Evolutionary conservation across 2,888 invertebrate genomes (phyloP).

Genomic region (Sesamia inferens): DNA sequence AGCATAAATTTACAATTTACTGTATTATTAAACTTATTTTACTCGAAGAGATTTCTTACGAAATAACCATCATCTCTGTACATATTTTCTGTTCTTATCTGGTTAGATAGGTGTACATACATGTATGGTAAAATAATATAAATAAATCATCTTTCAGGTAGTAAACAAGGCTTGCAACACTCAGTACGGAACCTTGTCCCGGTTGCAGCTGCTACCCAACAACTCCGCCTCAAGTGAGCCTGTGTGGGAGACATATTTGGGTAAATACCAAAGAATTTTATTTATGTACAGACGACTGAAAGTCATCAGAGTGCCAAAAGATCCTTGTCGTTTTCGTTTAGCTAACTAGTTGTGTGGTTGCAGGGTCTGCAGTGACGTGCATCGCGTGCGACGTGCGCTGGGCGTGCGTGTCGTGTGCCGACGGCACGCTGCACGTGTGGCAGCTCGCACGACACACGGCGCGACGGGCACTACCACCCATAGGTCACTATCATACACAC

Average conservation of each 20-base stretch:
- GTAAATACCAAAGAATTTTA: conserved; percentile 72
- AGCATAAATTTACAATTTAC: background rate
- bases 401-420: conserved; percentile 92
- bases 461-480: conserved; percentile 86
- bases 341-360: background rate
- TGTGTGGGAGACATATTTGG: conserved; percentile 93
- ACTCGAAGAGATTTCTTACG: no score
- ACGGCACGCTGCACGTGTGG: conserved; percentile 92
- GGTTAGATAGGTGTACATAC: no score
- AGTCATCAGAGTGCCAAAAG: background rate
- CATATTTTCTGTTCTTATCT: no score
- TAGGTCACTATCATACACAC: conserved; percentile 78
- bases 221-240: conserved; percentile 90
- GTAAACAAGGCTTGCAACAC: conserved; percentile 89
- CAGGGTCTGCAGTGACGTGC: conserved; percentile 91
- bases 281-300: background rate
- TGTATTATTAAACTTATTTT: no score
- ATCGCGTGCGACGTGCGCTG: conserved; percentile 90
- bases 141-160: conserved; percentile 71
- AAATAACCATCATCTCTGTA: no score
- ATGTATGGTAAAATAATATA: no score
- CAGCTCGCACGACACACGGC: conserved; percentile 81
- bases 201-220: conserved; percentile 89
- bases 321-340: background rate
- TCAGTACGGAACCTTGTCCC: conserved; percentile 90